These are phyloP conservation scores for Gila orcuttii DNA, from an alignment of 2,113 vertebrate species.

Conservation along the genomic window DNA sequence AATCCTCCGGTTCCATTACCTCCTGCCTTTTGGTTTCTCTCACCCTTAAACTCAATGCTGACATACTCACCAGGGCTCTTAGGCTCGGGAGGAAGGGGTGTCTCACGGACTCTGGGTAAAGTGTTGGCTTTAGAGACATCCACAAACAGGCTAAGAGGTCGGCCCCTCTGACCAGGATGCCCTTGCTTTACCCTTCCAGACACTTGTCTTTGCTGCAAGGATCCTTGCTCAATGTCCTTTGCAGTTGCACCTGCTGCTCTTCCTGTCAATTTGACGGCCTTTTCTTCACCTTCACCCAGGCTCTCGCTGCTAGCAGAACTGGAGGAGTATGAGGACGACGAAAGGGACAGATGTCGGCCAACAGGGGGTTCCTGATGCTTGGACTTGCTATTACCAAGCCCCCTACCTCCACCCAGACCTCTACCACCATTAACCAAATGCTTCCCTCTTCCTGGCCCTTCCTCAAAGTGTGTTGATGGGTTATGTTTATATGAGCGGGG, in stretches of 20 bases:
- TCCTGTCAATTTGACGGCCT: conserved; percentile 54
- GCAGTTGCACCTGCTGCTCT: conserved; percentile 52
- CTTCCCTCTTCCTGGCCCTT: conserved; percentile 69
- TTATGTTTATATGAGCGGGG: conserved; percentile 77
- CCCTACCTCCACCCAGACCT: conserved; percentile 52
- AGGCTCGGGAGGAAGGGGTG: conserved; percentile 67
- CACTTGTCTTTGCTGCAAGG: conserved; percentile 65
- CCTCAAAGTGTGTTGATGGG: conserved; percentile 67
- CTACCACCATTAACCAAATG: conserved; percentile 59
- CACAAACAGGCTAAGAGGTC: conserved; percentile 76
- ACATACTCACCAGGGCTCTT: conserved; percentile 81
- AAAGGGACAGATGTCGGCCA: conserved; percentile 72
- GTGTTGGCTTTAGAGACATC: conserved; percentile 81
- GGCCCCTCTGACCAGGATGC: conserved; percentile 60
- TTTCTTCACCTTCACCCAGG: conserved; percentile 76
- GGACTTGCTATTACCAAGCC: conserved; percentile 44
- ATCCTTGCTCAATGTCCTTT: conserved; percentile 32
- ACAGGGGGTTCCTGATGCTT: conserved; percentile 45
- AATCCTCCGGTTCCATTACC: conserved; percentile 55
- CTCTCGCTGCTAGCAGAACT: conserved; percentile 83
- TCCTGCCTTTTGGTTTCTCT: conserved; percentile 51
- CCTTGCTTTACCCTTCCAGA: conserved; percentile 68
- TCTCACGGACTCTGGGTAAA: conserved; percentile 74
- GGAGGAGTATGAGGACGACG: conserved; percentile 79
- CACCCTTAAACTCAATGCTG: conserved; percentile 75